phyloP scores from a whole-genome alignment of 2,113 vertebrate species.

The Candoia aspera region DNA sequence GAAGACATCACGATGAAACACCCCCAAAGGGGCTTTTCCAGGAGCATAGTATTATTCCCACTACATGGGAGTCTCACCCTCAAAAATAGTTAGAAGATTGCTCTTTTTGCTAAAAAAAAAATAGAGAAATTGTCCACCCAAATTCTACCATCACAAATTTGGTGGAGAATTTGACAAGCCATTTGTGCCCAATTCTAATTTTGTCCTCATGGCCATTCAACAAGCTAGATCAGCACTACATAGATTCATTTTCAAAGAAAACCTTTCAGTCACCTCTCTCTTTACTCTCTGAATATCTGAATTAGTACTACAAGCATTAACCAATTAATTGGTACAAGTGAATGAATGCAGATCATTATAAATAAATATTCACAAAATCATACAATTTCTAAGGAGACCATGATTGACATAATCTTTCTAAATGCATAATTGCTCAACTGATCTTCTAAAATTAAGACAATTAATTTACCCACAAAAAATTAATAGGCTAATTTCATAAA shows the following conservation, averaged over 20 bases:
- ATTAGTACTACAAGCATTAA: slow-evolving; percentile 1
- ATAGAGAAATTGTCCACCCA: neutral
- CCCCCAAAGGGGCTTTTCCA: neutral
- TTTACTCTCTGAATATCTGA: neutral
- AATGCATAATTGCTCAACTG: neutral
- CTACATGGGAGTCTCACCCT: neutral
- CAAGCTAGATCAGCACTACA: neutral
- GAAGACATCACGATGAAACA: neutral
- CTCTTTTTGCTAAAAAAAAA: neutral
- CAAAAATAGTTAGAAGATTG: neutral
- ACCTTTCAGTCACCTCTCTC: neutral
- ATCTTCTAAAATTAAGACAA: slow-evolving; percentile 14
- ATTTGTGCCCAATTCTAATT: neutral
- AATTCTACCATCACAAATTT: neutral
- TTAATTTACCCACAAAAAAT: neutral
- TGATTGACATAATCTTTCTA: neutral
- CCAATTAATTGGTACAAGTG: neutral
- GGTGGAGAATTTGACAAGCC: neutral
- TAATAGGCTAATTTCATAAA: neutral
- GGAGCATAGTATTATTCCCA: neutral
- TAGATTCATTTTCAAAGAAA: neutral
- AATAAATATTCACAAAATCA: slow-evolving; percentile 20
- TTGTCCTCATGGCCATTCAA: neutral
- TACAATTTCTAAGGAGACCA: neutral
- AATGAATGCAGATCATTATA: neutral